These are phyloP conservation scores for Ennomos fuscantarius DNA, from an alignment of 2,888 invertebrate species.

Conservation along the genomic window DNA sequence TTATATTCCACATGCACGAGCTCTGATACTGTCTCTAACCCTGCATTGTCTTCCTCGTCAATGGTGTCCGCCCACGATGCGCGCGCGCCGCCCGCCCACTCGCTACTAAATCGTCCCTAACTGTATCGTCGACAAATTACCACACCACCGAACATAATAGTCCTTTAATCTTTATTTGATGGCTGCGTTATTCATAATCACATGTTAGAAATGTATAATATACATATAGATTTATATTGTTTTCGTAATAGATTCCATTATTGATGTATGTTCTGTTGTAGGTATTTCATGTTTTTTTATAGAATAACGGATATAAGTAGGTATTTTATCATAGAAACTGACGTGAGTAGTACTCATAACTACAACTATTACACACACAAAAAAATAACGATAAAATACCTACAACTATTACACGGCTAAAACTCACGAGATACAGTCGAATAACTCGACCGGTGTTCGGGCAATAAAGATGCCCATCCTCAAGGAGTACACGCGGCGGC, in stretches of 20 bases:
- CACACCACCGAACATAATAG: slow-evolving; percentile 56
- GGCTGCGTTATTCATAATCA: slow-evolving; percentile 45
- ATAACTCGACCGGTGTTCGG: too few relatives aligned
- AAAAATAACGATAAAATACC: too few relatives aligned
- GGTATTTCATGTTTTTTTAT: too few relatives aligned
- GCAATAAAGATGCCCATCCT: too few relatives aligned
- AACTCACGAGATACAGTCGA: too few relatives aligned
- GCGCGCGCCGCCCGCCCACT: slow-evolving; percentile 73
- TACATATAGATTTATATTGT: slow-evolving; percentile 7
- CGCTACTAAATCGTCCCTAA: slow-evolving; percentile 74
- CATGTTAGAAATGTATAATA: slow-evolving; percentile 25
- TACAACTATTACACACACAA: too few relatives aligned
- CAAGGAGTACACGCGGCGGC: too few relatives aligned
- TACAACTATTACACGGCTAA: too few relatives aligned
- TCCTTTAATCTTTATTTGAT: slow-evolving; percentile 62
- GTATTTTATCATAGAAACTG: too few relatives aligned
- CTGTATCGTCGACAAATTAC: slow-evolving; percentile 77
- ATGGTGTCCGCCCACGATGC: slow-evolving; percentile 67
- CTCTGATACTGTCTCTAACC: slow-evolving; percentile 9
- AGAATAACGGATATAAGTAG: too few relatives aligned
- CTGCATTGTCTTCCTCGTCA: slow-evolving; percentile 53
- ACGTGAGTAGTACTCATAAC: too few relatives aligned
- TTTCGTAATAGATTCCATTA: slow-evolving; percentile 7
- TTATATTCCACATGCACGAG: not conserved
- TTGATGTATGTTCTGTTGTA: not conserved